Evolutionary conservation across 2,797 vertebrate genomes (phyloP), one percentile per base, ranked within the genome.

Genomic region (Leucoraja ocellata): DNA sequence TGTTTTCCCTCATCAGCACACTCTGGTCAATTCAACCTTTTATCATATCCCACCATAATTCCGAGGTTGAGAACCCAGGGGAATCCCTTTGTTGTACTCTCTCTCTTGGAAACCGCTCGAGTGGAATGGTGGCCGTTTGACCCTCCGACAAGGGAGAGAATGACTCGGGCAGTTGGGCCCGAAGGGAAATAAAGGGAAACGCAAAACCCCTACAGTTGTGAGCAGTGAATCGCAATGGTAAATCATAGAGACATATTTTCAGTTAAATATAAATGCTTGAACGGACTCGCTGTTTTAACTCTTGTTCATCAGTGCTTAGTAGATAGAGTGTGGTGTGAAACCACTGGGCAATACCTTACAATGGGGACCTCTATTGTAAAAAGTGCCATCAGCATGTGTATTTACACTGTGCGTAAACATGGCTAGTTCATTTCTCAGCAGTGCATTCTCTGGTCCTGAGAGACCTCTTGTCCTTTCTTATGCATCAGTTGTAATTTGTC

Each of bases 301-400:
- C 28, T 14, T 58, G 23, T 73, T 91, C 88, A 73, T 91, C 36
- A 73, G 88, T 14, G n/a, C 46, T 74, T 9, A 9, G 90, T 54
- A 58, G 90, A 76, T 76, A 11, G 90, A 92, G 39, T 92, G 90
- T n/a, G 46, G 71, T 58, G 88, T 91, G 39, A 46, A 39, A 23
- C 90, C 5, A 28, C 46, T 9, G 28, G 23, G 54, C 90, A 92
- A 92, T 92, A 74, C 71, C 73, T 54, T 76, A 74, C 46, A 54
- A 76, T 46, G 25, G 71, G 68, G 18, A 25, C 13, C 36, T 91
- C 54, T 92, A 36, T 23, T 76, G 71, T 54, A 3, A 14, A 2
- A 13, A 4, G 14, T n/a, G 3, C 14, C n/a, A 68, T 88, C 84
- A 88, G 18, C 61, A 32, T 65, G 21, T 65, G 36, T 88, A 32